Percentiles rank a stretch among this genome's conserved stretches.
phyloP scores from a whole-genome alignment of 2,113 vertebrate species.

The Salvelinus sp. region DNA sequence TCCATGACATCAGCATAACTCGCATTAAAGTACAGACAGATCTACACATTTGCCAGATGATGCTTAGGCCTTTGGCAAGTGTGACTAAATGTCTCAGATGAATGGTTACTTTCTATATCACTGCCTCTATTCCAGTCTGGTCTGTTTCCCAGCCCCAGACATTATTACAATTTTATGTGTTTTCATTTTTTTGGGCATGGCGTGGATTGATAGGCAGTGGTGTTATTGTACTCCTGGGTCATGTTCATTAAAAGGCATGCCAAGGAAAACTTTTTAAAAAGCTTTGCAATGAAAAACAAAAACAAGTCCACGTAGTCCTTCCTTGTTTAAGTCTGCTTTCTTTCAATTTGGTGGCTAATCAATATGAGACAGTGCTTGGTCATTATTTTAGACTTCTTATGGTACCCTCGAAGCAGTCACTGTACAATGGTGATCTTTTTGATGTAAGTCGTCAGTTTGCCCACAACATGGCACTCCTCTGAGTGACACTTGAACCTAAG shows the following conservation, averaged over 20 bases:
- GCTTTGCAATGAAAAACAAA: too few species aligned
- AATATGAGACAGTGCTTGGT: too few species aligned
- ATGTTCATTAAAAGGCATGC: too few species aligned
- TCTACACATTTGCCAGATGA: background rate
- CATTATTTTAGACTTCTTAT: too few species aligned
- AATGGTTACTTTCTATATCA: conserved; percentile 6
- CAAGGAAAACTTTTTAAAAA: too few species aligned
- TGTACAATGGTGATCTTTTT: too few species aligned
- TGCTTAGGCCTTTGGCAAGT: background rate
- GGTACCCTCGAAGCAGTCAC: too few species aligned
- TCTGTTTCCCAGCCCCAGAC: conserved; percentile 1
- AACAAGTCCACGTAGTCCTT: conserved; percentile 45
- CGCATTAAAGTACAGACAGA: background rate
- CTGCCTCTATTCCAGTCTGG: background rate
- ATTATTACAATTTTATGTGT: background rate
- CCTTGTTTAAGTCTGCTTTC: background rate
- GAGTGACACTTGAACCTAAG: too few species aligned
- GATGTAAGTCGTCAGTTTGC: conserved; percentile 9
- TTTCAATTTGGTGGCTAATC: too few species aligned
- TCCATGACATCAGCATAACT: conserved; percentile 8
- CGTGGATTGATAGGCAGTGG: too few species aligned
- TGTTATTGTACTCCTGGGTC: too few species aligned
- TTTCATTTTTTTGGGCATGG: too few species aligned
- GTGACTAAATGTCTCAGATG: background rate
- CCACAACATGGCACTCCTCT: conserved; percentile 49